These are phyloP conservation scores for Phragmatobia fuliginosa DNA, from an alignment of 2,888 invertebrate species.

Conservation along the genomic window DNA sequence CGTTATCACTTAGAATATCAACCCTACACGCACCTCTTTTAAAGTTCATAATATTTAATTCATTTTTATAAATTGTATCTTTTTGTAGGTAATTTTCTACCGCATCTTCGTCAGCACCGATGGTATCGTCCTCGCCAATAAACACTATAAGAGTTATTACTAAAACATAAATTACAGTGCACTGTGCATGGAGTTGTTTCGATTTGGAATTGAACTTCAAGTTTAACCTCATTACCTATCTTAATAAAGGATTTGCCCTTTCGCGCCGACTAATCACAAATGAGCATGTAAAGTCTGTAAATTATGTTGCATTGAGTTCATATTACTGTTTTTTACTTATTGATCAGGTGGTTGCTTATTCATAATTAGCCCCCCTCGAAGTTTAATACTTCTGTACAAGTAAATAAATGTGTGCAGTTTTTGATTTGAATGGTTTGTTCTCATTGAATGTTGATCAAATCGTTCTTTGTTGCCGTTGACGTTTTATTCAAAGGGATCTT, in stretches of 20 bases:
- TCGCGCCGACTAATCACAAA: constrained; percentile 87
- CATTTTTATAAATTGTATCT: constrained; percentile 75
- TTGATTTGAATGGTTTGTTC: constrained; percentile 68
- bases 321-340: constrained; percentile 78
- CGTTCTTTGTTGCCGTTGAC: constrained; percentile 53
- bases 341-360: constrained; percentile 78
- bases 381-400: constrained; percentile 84
- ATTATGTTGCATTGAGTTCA: constrained; percentile 85
- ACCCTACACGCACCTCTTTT: constrained; percentile 70
- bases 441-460: constrained; percentile 59
- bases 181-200: constrained; percentile 54
- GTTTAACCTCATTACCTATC: constrained; percentile 87
- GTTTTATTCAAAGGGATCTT: constrained; percentile 50
- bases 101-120: constrained; percentile 82
- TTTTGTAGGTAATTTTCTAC: constrained; percentile 84
- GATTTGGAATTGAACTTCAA: constrained; percentile 62
- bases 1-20: constrained; percentile 73
- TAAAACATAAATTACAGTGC: constrained; percentile 72
- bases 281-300: constrained; percentile 86
- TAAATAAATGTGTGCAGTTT: constrained; percentile 72
- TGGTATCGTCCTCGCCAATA: constrained; percentile 62
- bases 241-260: constrained; percentile 87
- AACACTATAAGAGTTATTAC: constrained; percentile 66
- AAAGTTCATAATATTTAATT: constrained; percentile 75
- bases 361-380: constrained; percentile 85